These are phyloP conservation scores for Drosophila cardini DNA, from an alignment of 1,140 invertebrate genomes.

Conservation along the genomic window DNA sequence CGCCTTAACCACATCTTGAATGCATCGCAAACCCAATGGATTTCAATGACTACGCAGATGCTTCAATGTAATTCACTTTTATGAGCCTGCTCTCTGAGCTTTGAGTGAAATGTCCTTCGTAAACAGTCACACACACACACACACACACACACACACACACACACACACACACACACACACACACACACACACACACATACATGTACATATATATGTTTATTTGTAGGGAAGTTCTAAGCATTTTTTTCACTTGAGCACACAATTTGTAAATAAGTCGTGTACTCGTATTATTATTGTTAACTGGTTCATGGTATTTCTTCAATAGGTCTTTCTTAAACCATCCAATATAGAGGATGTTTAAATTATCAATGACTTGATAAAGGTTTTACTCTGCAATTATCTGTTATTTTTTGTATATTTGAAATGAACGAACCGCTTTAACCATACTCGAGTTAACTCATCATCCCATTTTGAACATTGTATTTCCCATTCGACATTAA, in stretches of 20 bases:
- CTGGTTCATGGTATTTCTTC: neutral
- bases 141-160: slow-evolving; percentile 8
- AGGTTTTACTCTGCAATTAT: too few relatives aligned
- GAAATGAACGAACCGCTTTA: neutral
- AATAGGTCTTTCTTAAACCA: neutral
- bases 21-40: slow-evolving; percentile 39
- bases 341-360: neutral
- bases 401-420: too few relatives aligned
- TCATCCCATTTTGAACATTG: slow-evolving; percentile 43
- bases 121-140: slow-evolving; percentile 1
- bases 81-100: slow-evolving; percentile 24
- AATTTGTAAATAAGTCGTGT: slow-evolving; percentile 62
- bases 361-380: neutral
- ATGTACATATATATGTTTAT: neutral
- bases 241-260: slow-evolving; percentile 62
- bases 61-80: slow-evolving; percentile 57
- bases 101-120: slow-evolving; percentile 41
- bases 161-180: neutral
- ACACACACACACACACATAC: too few relatives aligned
- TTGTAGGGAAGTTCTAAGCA: slow-evolving; percentile 13
- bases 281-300: slow-evolving; percentile 49
- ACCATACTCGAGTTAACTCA: neutral
- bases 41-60: slow-evolving; percentile 53
- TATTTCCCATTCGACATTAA: slow-evolving; percentile 26
- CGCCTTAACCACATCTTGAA: slow-evolving; percentile 27